phyloP scores from a whole-genome alignment of 1,140 invertebrate species.

The Melipona quadrifasciata region DNA sequence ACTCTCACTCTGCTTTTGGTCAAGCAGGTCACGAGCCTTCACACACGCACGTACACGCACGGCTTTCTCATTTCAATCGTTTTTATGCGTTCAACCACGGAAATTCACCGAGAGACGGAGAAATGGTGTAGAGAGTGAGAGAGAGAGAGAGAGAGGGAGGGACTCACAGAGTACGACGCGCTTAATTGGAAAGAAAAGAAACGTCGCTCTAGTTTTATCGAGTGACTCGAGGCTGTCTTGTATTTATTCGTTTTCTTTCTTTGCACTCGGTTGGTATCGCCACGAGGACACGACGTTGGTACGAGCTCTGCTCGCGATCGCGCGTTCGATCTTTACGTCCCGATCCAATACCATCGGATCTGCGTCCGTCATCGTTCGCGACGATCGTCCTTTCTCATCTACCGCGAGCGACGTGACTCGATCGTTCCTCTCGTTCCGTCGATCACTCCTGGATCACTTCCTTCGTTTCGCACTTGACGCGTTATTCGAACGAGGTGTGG shows the following conservation, averaged over 20 bases:
- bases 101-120: background rate
- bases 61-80: background rate
- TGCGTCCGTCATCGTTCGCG: background rate
- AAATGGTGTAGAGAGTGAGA: background rate
- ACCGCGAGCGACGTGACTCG: background rate
- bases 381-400: background rate
- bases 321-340: background rate
- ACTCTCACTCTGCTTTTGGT: background rate
- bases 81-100: background rate
- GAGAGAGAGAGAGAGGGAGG: background rate
- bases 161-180: background rate
- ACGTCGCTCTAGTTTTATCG: constrained; percentile 49
- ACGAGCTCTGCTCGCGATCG: constrained; percentile 49
- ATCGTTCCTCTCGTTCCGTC: background rate
- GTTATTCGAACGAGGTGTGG: background rate
- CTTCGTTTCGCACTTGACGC: background rate
- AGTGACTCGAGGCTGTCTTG: constrained; percentile 2
- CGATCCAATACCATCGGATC: background rate
- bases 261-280: constrained; percentile 13
- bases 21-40: background rate
- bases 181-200: constrained; percentile 48
- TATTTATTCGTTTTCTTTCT: constrained; percentile 39
- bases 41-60: no score
- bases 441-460: background rate
- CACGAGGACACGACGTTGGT: constrained; percentile 44